Conservation (phyloP, 2,888 invertebrate species). For the Isotomurus palustris region DNA sequence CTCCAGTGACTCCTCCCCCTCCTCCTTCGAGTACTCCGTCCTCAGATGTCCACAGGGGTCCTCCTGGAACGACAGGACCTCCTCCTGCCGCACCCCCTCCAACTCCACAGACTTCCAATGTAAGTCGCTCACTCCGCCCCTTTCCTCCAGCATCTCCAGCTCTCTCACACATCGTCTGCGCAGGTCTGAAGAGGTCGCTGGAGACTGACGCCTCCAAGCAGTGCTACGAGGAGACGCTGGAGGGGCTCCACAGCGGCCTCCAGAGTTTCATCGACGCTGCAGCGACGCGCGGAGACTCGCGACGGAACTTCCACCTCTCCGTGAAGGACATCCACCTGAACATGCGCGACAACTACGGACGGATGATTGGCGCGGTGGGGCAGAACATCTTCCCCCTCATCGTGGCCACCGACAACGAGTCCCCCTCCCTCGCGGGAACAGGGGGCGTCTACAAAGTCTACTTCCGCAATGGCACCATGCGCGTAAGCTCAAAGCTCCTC, state of each 20-base stretch:
- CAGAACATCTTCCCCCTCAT: slow-evolving; percentile 21
- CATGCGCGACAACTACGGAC: slow-evolving; percentile 18
- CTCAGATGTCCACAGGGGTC: too few species aligned
- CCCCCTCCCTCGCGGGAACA: slow-evolving; percentile 13
- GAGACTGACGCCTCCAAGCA: slow-evolving; percentile 8
- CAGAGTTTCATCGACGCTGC: slow-evolving; percentile 4
- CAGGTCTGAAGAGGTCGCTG: slow-evolving; percentile 14
- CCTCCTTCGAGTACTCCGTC: too few species aligned
- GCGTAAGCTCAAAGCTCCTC: slow-evolving; percentile 6
- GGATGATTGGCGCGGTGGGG: slow-evolving; percentile 16
- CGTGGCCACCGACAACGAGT: slow-evolving; percentile 19
- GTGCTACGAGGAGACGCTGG: slow-evolving; percentile 19
- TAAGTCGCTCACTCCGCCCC: too few species aligned
- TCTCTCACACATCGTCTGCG: neutral
- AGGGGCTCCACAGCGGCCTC: neutral
- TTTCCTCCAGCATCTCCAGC: too few species aligned
- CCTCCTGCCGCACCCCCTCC: too few species aligned
- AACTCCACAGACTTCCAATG: too few species aligned
- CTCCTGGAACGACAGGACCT: too few species aligned
- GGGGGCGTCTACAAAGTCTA: slow-evolving; percentile 24
- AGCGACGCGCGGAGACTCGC: slow-evolving; percentile 12
- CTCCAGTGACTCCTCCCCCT: too few species aligned
- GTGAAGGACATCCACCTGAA: slow-evolving; percentile 17
- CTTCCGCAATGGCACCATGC: slow-evolving; percentile 19
- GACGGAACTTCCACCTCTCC: slow-evolving; percentile 16